phyloP scores from a whole-genome alignment of 2,888 invertebrate genomes.

The Seira ritae region DNA sequence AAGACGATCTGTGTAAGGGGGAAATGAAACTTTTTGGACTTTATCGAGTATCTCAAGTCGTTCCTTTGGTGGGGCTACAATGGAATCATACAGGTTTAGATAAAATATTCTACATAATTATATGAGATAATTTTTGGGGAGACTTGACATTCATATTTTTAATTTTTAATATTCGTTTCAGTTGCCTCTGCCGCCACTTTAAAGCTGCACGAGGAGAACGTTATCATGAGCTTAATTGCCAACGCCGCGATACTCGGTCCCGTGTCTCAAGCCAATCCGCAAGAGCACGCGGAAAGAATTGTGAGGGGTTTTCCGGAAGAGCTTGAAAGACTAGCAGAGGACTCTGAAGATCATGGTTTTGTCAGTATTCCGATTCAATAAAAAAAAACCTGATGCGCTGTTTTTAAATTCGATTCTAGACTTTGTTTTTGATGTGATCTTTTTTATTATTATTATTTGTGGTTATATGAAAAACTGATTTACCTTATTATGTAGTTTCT shows the following conservation, averaged over 20 bases:
- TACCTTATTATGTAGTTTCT: too few species aligned
- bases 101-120: not conserved
- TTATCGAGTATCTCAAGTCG: conserved; percentile 54
- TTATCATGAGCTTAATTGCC: conserved; percentile 57
- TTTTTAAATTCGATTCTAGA: conserved; percentile 8
- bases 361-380: conserved; percentile 65
- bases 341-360: conserved; percentile 64
- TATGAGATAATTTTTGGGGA: too few species aligned
- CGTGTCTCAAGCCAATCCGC: conserved; percentile 41
- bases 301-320: conserved; percentile 55
- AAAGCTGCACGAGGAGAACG: conserved; percentile 58
- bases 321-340: conserved; percentile 59
- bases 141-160: too few species aligned
- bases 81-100: conserved; percentile 64
- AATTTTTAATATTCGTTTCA: too few species aligned
- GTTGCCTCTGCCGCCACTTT: conserved; percentile 52
- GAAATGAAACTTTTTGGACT: conserved; percentile 49
- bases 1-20: conserved; percentile 1
- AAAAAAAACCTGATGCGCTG: conserved; percentile 13
- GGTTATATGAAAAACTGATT: not conserved
- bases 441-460: not conserved
- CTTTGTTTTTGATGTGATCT: not conserved
- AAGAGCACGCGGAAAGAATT: conserved; percentile 49
- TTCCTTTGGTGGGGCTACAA: conserved; percentile 62
- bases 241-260: conserved; percentile 53